Base-by-base conservation (phyloP, 2,113 vertebrate genomes). In the Microtus oregoni region DNA sequence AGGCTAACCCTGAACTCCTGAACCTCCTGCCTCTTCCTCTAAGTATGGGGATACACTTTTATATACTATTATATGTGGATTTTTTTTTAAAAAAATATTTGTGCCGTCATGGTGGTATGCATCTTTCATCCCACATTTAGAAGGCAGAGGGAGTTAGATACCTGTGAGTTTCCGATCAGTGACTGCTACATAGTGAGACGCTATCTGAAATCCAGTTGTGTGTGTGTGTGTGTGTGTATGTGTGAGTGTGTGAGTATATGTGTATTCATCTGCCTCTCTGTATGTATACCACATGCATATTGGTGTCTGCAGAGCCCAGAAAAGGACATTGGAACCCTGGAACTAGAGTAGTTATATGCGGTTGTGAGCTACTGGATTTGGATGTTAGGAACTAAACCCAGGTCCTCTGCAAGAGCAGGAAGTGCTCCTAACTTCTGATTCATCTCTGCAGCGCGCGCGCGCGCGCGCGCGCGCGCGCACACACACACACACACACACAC, bases 31-130 rank as follows among this genome's bases (percentile, higher is more conserved):
- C 15, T 28, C 13, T 15, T n/a, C 52, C n/a, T 86, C 15, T 0
- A 86, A 67, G 61, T 86, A n/a, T 14, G 11, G 63, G 15, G 26
- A 86, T 32, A 67, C 10, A 67, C 26, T 38, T 86, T 94, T 93
- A 77, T 55, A 81, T 92, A 58, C 22, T 96, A 47, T 77, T 89
- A 35, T n/a, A 90, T 76, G 63, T 94, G 41, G 2, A 50, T 38
- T 28, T 32, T 41, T 14, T 20, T 85, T 32, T 3, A 58, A 58
- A 58, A 58, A 58, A 65, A 26, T 44, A 85, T 6, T 65, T 67
- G 41, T 67, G 28, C 24, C 28, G 10, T 63, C 7, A 44, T 44
- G 58, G 14, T 65, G 28, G 1, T 63, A 7, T 24, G 6, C 22
- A 26, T 5, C 22, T 76, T 76, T 76, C 26, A 28, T 50, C 75